phyloP scores from a whole-genome alignment of 64 coral and sea anemone species.

The Cladopsammia gracilis region DNA sequence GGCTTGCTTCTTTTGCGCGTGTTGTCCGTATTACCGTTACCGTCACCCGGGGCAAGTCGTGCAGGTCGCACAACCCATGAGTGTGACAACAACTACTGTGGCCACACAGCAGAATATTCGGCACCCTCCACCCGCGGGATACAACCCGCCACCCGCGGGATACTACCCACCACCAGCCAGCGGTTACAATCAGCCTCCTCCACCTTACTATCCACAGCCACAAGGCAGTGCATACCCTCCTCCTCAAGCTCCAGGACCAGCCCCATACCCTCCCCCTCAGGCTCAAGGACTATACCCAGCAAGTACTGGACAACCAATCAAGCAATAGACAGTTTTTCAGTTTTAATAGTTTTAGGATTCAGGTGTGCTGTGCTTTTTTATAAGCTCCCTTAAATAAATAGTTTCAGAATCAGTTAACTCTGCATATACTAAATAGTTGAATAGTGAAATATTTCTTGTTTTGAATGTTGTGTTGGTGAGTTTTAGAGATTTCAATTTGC shows the following conservation, averaged over 20 bases:
- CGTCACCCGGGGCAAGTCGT: neutral
- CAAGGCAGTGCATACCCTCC: neutral
- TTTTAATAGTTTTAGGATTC: too few relatives aligned
- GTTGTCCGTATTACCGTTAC: slow-evolving; percentile 23
- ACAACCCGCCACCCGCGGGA: neutral
- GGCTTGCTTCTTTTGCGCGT: slow-evolving; percentile 18
- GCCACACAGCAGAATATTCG: neutral
- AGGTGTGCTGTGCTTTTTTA: too few relatives aligned
- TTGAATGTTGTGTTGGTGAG: too few relatives aligned
- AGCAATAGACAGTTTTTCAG: neutral
- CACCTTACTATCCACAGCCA: neutral
- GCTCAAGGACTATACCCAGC: neutral
- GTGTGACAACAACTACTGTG: neutral
- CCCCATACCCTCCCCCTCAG: neutral
- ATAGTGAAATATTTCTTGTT: too few relatives aligned
- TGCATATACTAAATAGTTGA: too few relatives aligned
- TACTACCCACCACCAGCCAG: neutral
- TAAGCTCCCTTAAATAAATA: too few relatives aligned
- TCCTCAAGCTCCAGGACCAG: neutral
- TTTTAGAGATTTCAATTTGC: too few relatives aligned
- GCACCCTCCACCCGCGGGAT: neutral
- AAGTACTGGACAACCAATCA: neutral
- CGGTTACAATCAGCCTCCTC: neutral
- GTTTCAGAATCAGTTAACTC: too few relatives aligned
- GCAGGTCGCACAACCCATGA: neutral